Conservation (phyloP, 2,888 invertebrate genomes). For the Spisula subtruncata region DNA sequence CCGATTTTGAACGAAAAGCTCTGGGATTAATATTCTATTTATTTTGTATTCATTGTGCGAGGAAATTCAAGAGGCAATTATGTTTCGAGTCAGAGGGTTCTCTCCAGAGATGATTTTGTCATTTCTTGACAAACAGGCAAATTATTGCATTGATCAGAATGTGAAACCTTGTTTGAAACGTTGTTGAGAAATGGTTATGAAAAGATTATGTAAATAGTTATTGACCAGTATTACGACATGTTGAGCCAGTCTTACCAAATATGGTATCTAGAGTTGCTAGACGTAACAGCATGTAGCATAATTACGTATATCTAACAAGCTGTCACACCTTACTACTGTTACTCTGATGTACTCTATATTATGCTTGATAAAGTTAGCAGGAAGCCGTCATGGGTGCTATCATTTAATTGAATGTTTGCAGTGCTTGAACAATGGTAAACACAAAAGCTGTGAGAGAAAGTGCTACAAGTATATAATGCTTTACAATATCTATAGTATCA, state of each 20-base stretch:
- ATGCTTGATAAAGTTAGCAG: background rate
- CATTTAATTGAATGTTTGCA: no score
- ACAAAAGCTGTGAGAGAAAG: no score
- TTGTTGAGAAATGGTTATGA: background rate
- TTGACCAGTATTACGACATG: constrained; percentile 3
- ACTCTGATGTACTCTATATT: background rate
- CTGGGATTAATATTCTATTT: no score
- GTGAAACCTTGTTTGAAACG: background rate
- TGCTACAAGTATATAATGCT: no score
- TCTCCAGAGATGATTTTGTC: background rate
- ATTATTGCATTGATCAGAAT: background rate
- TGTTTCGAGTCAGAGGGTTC: background rate
- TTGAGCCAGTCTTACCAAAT: background rate
- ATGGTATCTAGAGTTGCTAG: background rate
- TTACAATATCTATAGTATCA: no score
- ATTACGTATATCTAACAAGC: background rate
- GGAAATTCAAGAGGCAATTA: background rate
- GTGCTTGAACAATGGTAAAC: no score
- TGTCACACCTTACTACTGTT: background rate
- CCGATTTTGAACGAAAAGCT: no score
- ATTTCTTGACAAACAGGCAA: background rate
- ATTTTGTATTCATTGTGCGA: background rate
- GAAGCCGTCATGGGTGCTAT: background rate
- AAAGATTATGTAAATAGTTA: constrained; percentile 9
- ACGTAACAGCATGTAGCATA: background rate